Conservation (phyloP, 2,888 invertebrate genomes). For the Euspilapteryx auroguttella region DNA sequence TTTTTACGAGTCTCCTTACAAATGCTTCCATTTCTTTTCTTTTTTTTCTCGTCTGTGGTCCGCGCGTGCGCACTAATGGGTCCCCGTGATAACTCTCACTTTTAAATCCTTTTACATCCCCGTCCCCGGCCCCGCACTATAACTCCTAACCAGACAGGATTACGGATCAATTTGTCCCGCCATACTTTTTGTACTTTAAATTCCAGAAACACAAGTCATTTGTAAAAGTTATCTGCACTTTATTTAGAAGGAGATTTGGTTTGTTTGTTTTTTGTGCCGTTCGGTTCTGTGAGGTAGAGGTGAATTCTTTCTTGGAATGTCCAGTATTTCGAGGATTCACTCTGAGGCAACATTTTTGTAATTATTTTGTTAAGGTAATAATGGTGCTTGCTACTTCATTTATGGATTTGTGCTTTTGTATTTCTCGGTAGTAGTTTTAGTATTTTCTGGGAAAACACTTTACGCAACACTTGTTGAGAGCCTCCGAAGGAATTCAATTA, state of each 20-base stretch:
- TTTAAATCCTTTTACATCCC: conserved; percentile 46
- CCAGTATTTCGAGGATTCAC: conserved; percentile 13
- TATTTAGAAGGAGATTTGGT: conserved; percentile 51
- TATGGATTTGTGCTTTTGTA: no score
- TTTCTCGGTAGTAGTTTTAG: no score
- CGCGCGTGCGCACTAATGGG: conserved; percentile 59
- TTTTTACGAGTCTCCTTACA: conserved; percentile 26
- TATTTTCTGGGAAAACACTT: no score
- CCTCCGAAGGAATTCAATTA: no score
- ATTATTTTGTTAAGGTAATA: no score
- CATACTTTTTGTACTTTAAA: conserved; percentile 37
- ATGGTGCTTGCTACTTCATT: no score
- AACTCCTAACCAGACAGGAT: conserved; percentile 15
- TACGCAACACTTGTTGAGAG: no score
- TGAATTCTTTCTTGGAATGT: conserved; percentile 18
- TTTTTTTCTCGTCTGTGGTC: conserved; percentile 21
- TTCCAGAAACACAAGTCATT: conserved; percentile 57
- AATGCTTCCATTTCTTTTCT: conserved; percentile 18
- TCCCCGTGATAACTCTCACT: conserved; percentile 59
- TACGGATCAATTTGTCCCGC: no score
- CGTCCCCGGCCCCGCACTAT: conserved; percentile 36
- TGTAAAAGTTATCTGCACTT: conserved; percentile 56
- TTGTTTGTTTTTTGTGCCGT: conserved; percentile 31
- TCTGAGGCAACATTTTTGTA: no score
- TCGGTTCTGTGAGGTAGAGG: conserved; percentile 14